Conservation (phyloP, 2,888 invertebrate species). For the Arge pagana region DNA sequence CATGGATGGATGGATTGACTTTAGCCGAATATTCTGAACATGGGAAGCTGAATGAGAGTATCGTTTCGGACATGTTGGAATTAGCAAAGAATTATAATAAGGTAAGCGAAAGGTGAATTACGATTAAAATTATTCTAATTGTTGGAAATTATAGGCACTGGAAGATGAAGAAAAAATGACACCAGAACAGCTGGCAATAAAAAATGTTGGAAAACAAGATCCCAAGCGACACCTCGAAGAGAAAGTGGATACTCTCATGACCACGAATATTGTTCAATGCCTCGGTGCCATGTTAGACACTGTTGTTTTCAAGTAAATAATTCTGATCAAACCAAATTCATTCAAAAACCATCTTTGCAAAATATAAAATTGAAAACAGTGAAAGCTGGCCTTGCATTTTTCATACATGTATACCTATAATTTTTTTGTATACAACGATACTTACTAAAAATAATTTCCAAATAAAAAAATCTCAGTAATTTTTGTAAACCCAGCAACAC, state of each 20-base stretch:
- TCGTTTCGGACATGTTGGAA: slow-evolving; percentile 95
- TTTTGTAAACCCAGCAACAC: too few relatives aligned
- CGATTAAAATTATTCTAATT: slow-evolving; percentile 2
- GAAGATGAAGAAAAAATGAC: slow-evolving; percentile 99
- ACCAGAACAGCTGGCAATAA: slow-evolving; percentile 97
- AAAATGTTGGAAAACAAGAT: slow-evolving; percentile 99
- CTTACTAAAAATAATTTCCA: slow-evolving; percentile 14
- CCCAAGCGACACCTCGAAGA: slow-evolving; percentile 99
- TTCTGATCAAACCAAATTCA: slow-evolving; percentile 27
- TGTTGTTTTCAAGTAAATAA: slow-evolving; percentile 80
- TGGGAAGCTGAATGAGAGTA: slow-evolving; percentile 89
- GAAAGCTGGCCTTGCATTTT: neutral
- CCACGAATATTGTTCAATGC: slow-evolving; percentile 96
- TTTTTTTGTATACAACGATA: slow-evolving; percentile 16
- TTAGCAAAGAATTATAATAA: slow-evolving; percentile 97
- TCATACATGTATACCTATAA: slow-evolving; percentile 1
- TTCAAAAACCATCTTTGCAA: slow-evolving; percentile 35
- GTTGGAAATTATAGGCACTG: slow-evolving; percentile 66
- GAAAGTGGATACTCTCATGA: slow-evolving; percentile 95
- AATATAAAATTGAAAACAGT: slow-evolving; percentile 23
- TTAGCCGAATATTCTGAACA: slow-evolving; percentile 92
- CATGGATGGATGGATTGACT: slow-evolving; percentile 96
- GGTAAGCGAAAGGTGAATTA: slow-evolving; percentile 51
- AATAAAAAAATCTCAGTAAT: slow-evolving; percentile 25
- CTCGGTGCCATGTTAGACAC: slow-evolving; percentile 96